Percentiles rank a stretch among this genome's conserved stretches.
Evolutionary conservation across 2,797 vertebrate genomes (phyloP).

Genomic region (Darevskia nairensis): DNA sequence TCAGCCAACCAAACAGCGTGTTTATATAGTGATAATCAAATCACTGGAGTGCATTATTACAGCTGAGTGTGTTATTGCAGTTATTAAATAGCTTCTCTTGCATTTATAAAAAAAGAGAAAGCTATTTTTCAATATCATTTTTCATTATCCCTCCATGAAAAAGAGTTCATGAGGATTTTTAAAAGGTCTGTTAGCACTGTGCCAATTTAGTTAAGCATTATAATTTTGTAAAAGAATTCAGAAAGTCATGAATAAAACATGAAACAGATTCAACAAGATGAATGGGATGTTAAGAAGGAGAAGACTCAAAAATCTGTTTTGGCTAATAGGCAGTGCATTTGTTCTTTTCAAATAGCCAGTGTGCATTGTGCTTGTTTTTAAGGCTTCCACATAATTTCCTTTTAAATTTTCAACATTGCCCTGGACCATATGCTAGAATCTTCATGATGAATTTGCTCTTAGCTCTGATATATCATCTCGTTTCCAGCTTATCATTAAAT

Average conservation of each 20-base stretch:
- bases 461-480: slow-evolving; percentile 9
- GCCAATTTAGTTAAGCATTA: slow-evolving; percentile 64
- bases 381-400: slow-evolving; percentile 8
- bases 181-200: slow-evolving; percentile 62
- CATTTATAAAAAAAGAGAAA: slow-evolving; percentile 43
- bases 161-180: slow-evolving; percentile 54
- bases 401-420: slow-evolving; percentile 29
- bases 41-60: slow-evolving; percentile 56
- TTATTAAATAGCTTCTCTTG: slow-evolving; percentile 62
- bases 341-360: slow-evolving; percentile 53
- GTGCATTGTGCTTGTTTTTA: slow-evolving; percentile 40
- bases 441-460: slow-evolving; percentile 4
- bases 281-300: slow-evolving; percentile 61
- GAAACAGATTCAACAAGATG: slow-evolving; percentile 69
- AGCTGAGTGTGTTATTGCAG: slow-evolving; percentile 52
- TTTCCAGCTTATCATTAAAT: background rate
- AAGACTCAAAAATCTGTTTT: slow-evolving; percentile 63
- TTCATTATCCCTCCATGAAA: slow-evolving; percentile 46
- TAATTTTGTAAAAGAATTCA: slow-evolving; percentile 60
- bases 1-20: slow-evolving; percentile 47
- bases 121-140: slow-evolving; percentile 58
- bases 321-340: slow-evolving; percentile 56
- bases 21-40: slow-evolving; percentile 63
- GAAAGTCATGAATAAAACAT: slow-evolving; percentile 71
- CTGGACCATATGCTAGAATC: slow-evolving; percentile 21